Conservation (phyloP, 2,797 vertebrate genomes). For the Chelon auratus region DNA sequence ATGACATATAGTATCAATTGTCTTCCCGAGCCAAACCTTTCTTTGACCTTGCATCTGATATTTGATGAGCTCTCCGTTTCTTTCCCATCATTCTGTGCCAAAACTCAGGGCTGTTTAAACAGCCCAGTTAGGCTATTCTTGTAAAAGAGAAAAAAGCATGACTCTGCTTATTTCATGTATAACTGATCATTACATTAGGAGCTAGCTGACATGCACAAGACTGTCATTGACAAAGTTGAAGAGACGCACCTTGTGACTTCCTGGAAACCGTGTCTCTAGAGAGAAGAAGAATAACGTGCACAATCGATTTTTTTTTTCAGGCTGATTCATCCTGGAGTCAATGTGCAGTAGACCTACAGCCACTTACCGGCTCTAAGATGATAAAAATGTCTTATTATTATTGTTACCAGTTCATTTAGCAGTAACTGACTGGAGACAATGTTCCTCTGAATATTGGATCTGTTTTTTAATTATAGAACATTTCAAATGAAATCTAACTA, state of each 20-base stretch:
- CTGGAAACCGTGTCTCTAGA: conserved; percentile 34
- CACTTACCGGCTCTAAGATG: conserved; percentile 27
- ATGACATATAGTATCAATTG: not conserved
- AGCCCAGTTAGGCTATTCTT: not conserved
- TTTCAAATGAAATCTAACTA: no score
- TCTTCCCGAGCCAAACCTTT: not conserved
- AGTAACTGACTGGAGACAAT: not conserved
- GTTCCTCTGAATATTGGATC: not conserved
- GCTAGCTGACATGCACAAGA: conserved; percentile 33
- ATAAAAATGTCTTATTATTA: conserved; percentile 17
- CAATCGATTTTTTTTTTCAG: conserved; percentile 30
- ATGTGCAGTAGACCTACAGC: not conserved
- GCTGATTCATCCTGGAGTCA: conserved; percentile 32
- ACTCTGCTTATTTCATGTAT: conserved; percentile 46
- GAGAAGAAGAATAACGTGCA: conserved; percentile 9
- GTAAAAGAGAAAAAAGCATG: conserved; percentile 34
- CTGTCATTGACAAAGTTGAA: conserved; percentile 36
- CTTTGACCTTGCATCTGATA: not conserved
- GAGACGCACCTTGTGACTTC: conserved; percentile 44
- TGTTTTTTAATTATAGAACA: no score
- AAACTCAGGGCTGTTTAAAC: not conserved
- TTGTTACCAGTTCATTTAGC: not conserved
- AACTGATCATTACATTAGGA: conserved; percentile 49
- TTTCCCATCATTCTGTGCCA: not conserved
- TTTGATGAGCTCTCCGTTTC: not conserved